These are phyloP conservation scores for Phocoena phocoena DNA, from an alignment of 2,113 vertebrate genomes.

Conservation along the genomic window DNA sequence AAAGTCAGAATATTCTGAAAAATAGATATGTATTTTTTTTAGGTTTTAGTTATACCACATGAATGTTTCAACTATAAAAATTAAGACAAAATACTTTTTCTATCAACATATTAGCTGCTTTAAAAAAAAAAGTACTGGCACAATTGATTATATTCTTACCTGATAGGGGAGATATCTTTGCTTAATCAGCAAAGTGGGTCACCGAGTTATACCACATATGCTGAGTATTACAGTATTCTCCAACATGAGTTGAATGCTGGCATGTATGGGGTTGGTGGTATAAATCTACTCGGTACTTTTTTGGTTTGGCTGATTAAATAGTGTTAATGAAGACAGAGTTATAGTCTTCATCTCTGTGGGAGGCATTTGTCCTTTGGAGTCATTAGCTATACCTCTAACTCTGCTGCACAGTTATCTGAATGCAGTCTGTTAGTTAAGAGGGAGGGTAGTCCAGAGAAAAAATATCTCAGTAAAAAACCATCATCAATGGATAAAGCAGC, in stretches of 20 bases:
- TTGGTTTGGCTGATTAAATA: constrained; percentile 10
- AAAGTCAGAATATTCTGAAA: constrained; percentile 21
- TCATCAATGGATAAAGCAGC: background rate
- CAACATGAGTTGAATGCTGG: background rate
- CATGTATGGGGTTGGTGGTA: background rate
- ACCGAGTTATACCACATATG: background rate
- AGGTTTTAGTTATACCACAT: background rate
- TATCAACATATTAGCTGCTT: background rate
- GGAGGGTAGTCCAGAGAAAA: background rate
- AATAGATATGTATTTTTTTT: background rate
- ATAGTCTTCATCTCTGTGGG: background rate
- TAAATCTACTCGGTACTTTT: background rate
- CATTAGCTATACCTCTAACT: background rate
- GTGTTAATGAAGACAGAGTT: background rate
- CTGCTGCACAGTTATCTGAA: background rate
- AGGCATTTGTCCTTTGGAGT: background rate
- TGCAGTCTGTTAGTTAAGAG: background rate
- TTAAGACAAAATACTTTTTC: background rate
- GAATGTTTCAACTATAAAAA: constrained; percentile 33
- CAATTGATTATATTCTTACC: background rate
- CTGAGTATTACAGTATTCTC: background rate
- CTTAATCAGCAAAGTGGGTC: background rate
- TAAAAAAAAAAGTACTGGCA: background rate
- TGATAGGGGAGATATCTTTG: background rate
- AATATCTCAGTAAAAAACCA: background rate